These are phyloP conservation scores for Brevimyrus niger DNA, from an alignment of 2,113 vertebrate species.

Conservation along the genomic window DNA sequence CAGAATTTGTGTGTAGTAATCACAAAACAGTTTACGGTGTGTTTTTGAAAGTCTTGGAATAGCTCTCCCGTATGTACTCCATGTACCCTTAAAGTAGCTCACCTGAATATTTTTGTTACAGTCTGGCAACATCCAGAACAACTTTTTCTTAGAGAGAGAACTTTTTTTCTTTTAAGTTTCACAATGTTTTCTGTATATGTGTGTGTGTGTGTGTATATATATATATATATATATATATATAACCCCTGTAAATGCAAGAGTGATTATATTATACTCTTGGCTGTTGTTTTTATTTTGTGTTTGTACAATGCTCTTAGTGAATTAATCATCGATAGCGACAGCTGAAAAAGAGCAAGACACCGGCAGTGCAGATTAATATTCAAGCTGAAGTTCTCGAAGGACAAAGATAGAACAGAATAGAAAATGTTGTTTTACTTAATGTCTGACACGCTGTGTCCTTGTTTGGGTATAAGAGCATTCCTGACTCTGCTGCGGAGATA, in stretches of 20 bases:
- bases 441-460: background rate
- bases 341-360: background rate
- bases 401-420: slow-evolving; percentile 5
- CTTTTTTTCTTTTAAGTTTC: background rate
- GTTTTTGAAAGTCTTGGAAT: background rate
- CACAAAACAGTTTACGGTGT: background rate
- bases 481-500: background rate
- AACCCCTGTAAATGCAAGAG: background rate
- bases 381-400: slow-evolving; percentile 3
- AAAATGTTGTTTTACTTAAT: background rate
- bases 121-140: background rate
- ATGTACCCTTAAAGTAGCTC: slow-evolving; percentile 3
- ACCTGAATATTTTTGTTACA: slow-evolving; percentile 1
- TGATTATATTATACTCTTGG: background rate
- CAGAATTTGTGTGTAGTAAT: background rate
- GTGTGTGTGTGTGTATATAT: no score
- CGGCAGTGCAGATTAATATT: background rate
- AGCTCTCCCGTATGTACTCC: background rate
- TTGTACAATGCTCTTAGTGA: background rate
- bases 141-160: background rate
- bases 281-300: background rate
- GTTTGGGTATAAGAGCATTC: background rate
- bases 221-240: background rate
- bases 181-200: background rate
- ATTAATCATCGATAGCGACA: background rate